Percentiles rank a stretch among this genome's conserved stretches.
Conservation (phyloP, 2,888 invertebrate species). For the Cartodere bifasciata region DNA sequence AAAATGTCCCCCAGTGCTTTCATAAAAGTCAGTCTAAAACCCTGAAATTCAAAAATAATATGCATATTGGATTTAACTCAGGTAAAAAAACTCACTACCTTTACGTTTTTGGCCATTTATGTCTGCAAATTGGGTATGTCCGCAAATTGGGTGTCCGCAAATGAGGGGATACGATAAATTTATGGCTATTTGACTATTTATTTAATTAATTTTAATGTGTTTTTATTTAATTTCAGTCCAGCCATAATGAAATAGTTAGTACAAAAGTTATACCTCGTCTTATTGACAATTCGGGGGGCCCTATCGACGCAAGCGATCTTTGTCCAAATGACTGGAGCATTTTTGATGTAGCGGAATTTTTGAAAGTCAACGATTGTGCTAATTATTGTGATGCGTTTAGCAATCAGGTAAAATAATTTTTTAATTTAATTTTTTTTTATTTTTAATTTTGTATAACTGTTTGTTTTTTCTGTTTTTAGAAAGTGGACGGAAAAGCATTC, state of each 20-base stretch:
- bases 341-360: slow-evolving; percentile 78
- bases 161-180: too few species aligned
- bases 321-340: slow-evolving; percentile 66
- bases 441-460: neutral
- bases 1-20: too few species aligned
- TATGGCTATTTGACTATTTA: too few species aligned
- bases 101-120: too few species aligned
- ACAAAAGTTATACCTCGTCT: slow-evolving; percentile 50
- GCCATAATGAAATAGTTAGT: slow-evolving; percentile 31
- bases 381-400: slow-evolving; percentile 56
- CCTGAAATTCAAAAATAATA: too few species aligned
- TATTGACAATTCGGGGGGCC: slow-evolving; percentile 42
- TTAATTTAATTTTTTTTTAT: neutral
- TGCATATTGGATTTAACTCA: too few species aligned
- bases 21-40: too few species aligned
- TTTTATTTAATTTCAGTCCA: slow-evolving; percentile 11
- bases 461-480: slow-evolving; percentile 35
- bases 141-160: too few species aligned
- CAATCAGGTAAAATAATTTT: slow-evolving; percentile 31
- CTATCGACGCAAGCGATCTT: slow-evolving; percentile 41
- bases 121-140: too few species aligned
- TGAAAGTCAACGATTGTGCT: slow-evolving; percentile 75
- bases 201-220: slow-evolving; percentile 14
- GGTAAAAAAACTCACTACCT: too few species aligned
- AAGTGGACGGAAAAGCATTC: slow-evolving; percentile 70